phyloP scores from a whole-genome alignment of 2,888 invertebrate species.

The Sisyra terminalis region DNA sequence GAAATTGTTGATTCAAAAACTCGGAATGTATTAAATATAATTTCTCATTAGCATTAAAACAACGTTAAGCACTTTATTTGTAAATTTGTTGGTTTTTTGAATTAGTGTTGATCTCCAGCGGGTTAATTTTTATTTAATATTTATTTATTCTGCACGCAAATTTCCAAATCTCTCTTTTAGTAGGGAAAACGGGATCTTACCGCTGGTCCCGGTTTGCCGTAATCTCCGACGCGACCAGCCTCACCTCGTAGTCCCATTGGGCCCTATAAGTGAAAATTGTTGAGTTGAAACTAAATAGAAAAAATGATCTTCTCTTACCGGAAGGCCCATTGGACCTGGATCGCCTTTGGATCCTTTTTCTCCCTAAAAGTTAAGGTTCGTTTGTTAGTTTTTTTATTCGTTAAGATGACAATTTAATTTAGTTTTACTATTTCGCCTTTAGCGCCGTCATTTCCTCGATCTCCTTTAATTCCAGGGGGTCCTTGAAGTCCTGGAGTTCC shows the following conservation, averaged over 20 bases:
- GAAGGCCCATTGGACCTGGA: slow-evolving; percentile 89
- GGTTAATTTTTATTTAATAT: no score
- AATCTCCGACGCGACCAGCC: slow-evolving; percentile 50
- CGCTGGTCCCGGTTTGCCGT: slow-evolving; percentile 59
- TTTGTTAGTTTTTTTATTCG: no score
- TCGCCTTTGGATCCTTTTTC: slow-evolving; percentile 69
- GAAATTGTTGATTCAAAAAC: no score
- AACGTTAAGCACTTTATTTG: no score
- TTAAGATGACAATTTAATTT: slow-evolving; percentile 7
- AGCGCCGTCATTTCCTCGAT: slow-evolving; percentile 63
- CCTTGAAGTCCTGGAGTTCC: slow-evolving; percentile 61
- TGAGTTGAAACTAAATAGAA: no score
- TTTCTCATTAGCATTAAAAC: no score
- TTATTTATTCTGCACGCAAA: no score
- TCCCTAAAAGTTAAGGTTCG: no score
- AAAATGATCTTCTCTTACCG: no score
- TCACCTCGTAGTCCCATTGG: slow-evolving; percentile 69
- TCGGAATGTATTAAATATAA: no score
- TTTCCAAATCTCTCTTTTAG: slow-evolving; percentile 3
- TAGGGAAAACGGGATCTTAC: slow-evolving; percentile 40
- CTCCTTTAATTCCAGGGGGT: slow-evolving; percentile 74
- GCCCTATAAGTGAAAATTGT: slow-evolving; percentile 35
- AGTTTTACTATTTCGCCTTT: slow-evolving; percentile 65
- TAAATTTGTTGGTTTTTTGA: no score
- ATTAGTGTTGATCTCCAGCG: no score